phyloP scores from a whole-genome alignment of 2,113 vertebrate genomes.

The Hyaena hyaena region DNA sequence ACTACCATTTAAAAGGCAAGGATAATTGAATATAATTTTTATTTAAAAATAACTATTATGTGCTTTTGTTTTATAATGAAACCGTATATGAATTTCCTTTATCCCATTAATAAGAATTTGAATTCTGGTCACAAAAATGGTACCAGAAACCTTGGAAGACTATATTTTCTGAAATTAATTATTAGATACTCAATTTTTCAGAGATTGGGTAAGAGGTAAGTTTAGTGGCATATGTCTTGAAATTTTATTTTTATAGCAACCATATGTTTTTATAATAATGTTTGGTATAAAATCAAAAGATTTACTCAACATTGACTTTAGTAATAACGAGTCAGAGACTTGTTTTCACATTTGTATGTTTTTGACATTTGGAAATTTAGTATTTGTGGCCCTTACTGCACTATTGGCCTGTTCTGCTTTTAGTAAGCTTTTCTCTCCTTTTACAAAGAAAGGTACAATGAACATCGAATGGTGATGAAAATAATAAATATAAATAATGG shows the following conservation, averaged over 20 bases:
- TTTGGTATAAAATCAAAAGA: constrained; percentile 10
- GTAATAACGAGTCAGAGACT: constrained; percentile 21
- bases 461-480: constrained; percentile 12
- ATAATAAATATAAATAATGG: constrained; percentile 6
- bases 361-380: constrained; percentile 15
- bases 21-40: neutral
- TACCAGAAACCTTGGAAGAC: neutral
- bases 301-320: constrained; percentile 10
- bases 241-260: constrained; percentile 39
- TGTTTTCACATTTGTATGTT: constrained; percentile 5
- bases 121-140: neutral
- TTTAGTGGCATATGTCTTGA: neutral
- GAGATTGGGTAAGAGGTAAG: neutral
- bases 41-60: neutral
- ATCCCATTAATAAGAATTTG: neutral
- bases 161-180: constrained; percentile 6
- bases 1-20: neutral
- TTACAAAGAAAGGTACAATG: constrained; percentile 24
- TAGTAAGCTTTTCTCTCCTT: neutral
- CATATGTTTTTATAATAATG: neutral
- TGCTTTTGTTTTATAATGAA: neutral
- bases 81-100: neutral
- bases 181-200: neutral
- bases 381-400: neutral
- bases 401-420: neutral